Evolutionary conservation across 2,113 vertebrate species (phyloP).

Genomic region (Sapajus apella): DNA sequence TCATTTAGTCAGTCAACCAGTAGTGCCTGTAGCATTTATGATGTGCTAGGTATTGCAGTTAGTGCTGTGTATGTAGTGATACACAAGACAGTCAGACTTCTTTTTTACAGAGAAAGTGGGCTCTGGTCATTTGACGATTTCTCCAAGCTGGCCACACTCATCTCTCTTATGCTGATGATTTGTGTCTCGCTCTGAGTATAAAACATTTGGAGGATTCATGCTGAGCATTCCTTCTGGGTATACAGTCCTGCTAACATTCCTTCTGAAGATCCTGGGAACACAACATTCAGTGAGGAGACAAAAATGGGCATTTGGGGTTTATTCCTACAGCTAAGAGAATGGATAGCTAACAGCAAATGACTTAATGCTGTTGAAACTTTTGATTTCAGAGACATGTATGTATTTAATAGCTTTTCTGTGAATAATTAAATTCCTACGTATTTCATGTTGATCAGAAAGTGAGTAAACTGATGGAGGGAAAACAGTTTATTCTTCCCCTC

Average conservation of each 20-base stretch:
- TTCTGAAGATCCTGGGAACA: neutral
- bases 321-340: neutral
- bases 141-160: neutral
- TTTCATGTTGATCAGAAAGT: neutral
- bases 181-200: neutral
- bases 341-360: neutral
- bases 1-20: neutral
- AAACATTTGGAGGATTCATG: neutral
- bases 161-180: neutral
- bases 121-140: neutral
- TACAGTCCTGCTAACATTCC: rapidly evolving
- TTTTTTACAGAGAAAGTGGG: neutral
- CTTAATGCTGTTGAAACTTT: neutral
- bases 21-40: neutral
- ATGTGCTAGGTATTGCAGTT: neutral
- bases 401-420: neutral
- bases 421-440: neutral
- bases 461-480: neutral
- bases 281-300: neutral
- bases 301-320: neutral
- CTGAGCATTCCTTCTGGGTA: neutral
- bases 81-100: neutral
- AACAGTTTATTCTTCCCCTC: neutral
- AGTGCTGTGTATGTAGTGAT: neutral
- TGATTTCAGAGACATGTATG: neutral